These are phyloP conservation scores for Hypercompe scribonia DNA, from an alignment of 2,888 invertebrate species.

Conservation along the genomic window DNA sequence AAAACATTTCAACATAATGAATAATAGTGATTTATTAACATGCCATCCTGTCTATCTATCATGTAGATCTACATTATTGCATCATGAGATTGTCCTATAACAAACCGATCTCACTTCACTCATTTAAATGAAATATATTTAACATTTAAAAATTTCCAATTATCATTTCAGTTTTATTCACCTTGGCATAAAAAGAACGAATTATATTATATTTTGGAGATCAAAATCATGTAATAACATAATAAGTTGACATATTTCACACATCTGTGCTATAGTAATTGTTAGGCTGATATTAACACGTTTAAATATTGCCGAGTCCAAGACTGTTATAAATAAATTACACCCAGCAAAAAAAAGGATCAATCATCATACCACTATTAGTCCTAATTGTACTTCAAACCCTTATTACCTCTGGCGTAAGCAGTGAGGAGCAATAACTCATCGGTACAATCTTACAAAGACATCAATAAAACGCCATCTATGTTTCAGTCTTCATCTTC, in stretches of 20 bases:
- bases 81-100: too few relatives aligned
- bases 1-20: too few relatives aligned
- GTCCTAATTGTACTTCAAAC: background rate
- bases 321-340: too few relatives aligned
- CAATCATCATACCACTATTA: background rate
- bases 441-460: background rate
- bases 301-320: too few relatives aligned
- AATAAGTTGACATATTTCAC: too few relatives aligned
- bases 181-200: background rate
- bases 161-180: background rate
- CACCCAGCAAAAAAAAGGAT: background rate
- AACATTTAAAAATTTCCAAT: background rate
- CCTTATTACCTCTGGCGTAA: background rate
- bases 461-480: background rate
- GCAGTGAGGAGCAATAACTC: background rate
- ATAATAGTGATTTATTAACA: too few relatives aligned
- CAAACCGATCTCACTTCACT: background rate
- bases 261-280: too few relatives aligned
- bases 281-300: too few relatives aligned
- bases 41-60: too few relatives aligned
- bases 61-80: too few relatives aligned
- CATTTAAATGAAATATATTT: background rate
- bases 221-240: background rate
- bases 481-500: background rate
- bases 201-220: background rate